Evolutionary conservation across 2,113 vertebrate species (phyloP).

Genomic region (Oxyruncus cristatus): DNA sequence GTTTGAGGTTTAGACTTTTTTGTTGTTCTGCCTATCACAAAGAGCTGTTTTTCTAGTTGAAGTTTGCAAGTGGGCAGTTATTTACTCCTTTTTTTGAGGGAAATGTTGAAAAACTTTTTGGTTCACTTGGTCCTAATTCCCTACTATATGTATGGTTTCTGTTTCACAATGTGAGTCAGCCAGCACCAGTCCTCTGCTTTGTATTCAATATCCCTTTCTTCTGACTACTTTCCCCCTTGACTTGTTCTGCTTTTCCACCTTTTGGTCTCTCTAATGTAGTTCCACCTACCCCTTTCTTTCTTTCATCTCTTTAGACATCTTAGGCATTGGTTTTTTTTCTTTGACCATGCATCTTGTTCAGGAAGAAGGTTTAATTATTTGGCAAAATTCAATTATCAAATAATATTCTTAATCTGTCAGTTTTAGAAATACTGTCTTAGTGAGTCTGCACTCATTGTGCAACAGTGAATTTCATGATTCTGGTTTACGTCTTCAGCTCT

Average conservation of each 20-base stretch:
- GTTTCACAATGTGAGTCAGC: not conserved
- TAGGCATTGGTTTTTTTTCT: not conserved
- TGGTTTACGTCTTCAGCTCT: not conserved
- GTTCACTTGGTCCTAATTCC: not conserved
- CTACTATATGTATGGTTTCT: not conserved
- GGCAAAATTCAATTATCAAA: not conserved
- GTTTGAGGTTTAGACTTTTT: not conserved
- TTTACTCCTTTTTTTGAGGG: not conserved
- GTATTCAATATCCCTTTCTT: not conserved
- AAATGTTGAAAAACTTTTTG: not conserved
- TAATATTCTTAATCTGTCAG: not conserved
- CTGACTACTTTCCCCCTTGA: not conserved
- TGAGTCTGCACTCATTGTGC: not conserved
- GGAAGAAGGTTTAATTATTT: not conserved
- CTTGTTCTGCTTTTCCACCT: not conserved
- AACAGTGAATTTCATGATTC: not conserved
- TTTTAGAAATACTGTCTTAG: not conserved
- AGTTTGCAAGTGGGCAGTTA: not conserved
- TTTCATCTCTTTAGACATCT: not conserved
- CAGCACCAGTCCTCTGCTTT: not conserved
- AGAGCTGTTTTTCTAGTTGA: not conserved
- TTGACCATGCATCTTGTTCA: not conserved
- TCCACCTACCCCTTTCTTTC: not conserved
- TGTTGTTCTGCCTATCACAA: not conserved
- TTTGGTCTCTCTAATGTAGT: not conserved